Base-by-base conservation (phyloP, 2,113 vertebrate species). In the Anthoscopus minutus region DNA sequence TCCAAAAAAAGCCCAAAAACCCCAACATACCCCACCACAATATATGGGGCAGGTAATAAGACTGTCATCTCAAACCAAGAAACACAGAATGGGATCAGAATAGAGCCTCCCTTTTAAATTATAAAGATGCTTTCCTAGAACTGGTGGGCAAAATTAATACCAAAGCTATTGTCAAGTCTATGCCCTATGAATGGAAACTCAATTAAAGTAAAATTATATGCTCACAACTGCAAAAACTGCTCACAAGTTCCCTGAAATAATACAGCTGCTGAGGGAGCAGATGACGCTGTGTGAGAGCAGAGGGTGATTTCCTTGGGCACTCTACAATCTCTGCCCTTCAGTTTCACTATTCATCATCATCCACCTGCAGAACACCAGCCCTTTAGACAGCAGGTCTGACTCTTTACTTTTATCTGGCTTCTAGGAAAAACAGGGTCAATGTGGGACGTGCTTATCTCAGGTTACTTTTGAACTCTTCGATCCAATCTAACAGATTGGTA, bases 21-120 rank as follows among this genome's bases (percentile, higher is more conserved):
- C 31, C 25, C 44, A 81, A 1, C 0, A 0, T 50, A 42, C 13
- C 15, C 9, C 23, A 25, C 22, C 27, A 44, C 33, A 81, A 38
- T 23, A 14, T 51, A n/a, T 38, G 14, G 28, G 9, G 31, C 42
- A 58, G 47, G 15, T 33, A 57, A 15, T 58, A 58, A 45, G 23
- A 47, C 44, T 64, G 16, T 48, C 1, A 20, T 57, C 21, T 82
- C 62, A 86, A 86, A 80, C 42, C 19, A 54, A 72, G 30, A 64
- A 57, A 71, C 5, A 18, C 21, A 37, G 48, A 72, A 54, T 27
- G 50, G 30, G 25, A 67, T 54, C 44, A 79, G 48, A 89, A 80
- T 40, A 48, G 33, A 69, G 40, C 35, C 13, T 92, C 33, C 24
- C 20, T 84, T 86, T 64, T 65, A 56, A 84, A 31, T 38, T 25